A percentile compares a stretch with the other conserved stretches of the same genome.
Evolutionary conservation across 2,113 vertebrate species (phyloP).

Genomic region (Vulpes ferrilata): DNA sequence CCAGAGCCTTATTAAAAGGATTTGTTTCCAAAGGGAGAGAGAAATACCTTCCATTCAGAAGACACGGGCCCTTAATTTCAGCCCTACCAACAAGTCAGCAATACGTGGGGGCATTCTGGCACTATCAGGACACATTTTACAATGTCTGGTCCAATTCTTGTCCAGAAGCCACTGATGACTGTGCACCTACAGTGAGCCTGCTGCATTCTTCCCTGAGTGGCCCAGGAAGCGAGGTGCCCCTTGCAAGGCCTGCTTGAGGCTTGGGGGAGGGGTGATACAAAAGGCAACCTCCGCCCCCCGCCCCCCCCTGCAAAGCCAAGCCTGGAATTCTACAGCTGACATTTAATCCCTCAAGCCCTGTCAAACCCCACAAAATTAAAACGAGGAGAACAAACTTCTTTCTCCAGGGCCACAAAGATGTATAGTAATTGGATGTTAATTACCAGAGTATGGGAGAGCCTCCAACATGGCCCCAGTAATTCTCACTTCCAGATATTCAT

Average conservation of each 20-base stretch:
- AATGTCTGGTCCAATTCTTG: neutral
- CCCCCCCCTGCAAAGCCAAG: neutral
- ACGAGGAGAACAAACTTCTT: neutral
- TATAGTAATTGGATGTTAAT: neutral
- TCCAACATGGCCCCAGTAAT: neutral
- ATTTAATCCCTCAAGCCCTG: neutral
- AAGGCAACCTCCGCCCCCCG: neutral
- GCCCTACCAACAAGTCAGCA: neutral
- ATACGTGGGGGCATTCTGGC: neutral
- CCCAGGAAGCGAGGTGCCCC: neutral
- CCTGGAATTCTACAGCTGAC: neutral
- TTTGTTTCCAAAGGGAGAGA: slow-evolving; percentile 66
- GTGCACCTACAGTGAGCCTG: neutral
- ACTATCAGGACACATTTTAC: neutral
- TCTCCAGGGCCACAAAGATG: neutral
- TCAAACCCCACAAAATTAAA: neutral
- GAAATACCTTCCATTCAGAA: slow-evolving; percentile 70
- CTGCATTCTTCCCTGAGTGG: neutral
- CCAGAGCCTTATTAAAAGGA: slow-evolving; percentile 76
- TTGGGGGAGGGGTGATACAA: neutral
- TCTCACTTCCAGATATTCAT: neutral
- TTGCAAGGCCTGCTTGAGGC: neutral
- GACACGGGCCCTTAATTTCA: slow-evolving; percentile 49
- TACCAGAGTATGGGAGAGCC: neutral
- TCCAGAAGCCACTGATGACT: neutral